Base-by-base conservation (phyloP, 2,888 invertebrate genomes). In the Thera britannica region DNA sequence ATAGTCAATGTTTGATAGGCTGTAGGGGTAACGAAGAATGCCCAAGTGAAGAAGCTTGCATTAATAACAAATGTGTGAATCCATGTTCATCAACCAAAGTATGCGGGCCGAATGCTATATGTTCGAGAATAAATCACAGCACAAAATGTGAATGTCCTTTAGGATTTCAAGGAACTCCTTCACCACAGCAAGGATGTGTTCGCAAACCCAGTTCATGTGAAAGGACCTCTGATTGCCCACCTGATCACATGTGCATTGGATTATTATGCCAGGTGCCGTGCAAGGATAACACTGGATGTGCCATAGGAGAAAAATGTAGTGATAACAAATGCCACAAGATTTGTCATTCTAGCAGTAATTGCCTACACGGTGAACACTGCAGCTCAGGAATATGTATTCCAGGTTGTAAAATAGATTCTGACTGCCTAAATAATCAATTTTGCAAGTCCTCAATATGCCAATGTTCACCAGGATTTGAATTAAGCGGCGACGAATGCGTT, bases 341-440 rank as follows among this genome's bases (percentile, higher is more conserved):
- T 48, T 98, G 98, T 84, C 98, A 97, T 82, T 96, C 97, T 8
- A 98, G 98, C 83, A 97, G 97, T 80, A 98, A 98, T 82, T 98
- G 98, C 80, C 93, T 98, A 77, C 96, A 97, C 2, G 98, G 98
- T 59, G 98, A 98, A 92, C 96, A 98, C 68, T 98, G 98, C 78
- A 95, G 95, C 73, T 95, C 96, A 71, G 98, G 98, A 62, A 94
- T 96, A 54, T 98, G 98, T 81, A 95, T 96, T 80, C 95, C 96
- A 2, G 98, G 98, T 5, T 98, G 98, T 83, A 95, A 96, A 70
- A 95, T 95, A 0, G 97, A 97, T 83, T 94, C 96, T 2, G 98
- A 98, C 80, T 98, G 98, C 81, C 95, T 96, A 57, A 90, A 94
- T 52, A 96, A 97, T 72, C 97, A 98, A 89, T 90, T 96, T n/a